These are phyloP conservation scores for Drosophila ambigua DNA, from an alignment of 1,140 invertebrate genomes.

Conservation along the genomic window DNA sequence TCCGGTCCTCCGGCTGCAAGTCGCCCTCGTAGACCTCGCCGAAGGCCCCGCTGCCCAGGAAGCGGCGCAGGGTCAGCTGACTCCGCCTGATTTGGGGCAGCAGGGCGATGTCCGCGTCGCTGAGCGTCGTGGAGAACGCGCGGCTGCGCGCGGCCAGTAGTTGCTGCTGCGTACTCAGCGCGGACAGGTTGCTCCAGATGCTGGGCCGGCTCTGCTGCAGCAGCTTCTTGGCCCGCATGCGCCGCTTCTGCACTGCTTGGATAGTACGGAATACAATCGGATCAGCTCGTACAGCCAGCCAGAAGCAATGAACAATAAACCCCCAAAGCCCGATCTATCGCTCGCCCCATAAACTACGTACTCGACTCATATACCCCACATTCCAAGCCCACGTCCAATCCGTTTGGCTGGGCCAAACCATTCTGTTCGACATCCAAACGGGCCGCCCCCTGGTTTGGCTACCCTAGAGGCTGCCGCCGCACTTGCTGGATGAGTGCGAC, in stretches of 20 bases:
- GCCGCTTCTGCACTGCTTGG: conserved; percentile 55
- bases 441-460: no score
- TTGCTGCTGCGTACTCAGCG: conserved; percentile 90
- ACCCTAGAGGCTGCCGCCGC: no score
- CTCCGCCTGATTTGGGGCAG: conserved; percentile 93
- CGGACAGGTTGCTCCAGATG: conserved; percentile 91
- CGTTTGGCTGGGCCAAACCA: no score
- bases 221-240: conserved; percentile 72
- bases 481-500: no score
- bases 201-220: conserved; percentile 78
- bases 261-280: neutral
- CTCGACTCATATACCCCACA: no score
- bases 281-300: no score
- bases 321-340: no score
- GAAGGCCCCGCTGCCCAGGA: conserved; percentile 97
- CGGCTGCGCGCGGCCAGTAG: conserved; percentile 87
- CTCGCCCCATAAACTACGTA: no score
- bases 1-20: conserved; percentile 87
- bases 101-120: conserved; percentile 88
- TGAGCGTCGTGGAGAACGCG: conserved; percentile 89
- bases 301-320: no score
- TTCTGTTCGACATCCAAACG: no score
- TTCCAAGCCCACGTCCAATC: no score
- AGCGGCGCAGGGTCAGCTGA: conserved; percentile 92
- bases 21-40: conserved; percentile 97